Conservation (phyloP, 2,797 vertebrate genomes). For the Diceros bicornis region DNA sequence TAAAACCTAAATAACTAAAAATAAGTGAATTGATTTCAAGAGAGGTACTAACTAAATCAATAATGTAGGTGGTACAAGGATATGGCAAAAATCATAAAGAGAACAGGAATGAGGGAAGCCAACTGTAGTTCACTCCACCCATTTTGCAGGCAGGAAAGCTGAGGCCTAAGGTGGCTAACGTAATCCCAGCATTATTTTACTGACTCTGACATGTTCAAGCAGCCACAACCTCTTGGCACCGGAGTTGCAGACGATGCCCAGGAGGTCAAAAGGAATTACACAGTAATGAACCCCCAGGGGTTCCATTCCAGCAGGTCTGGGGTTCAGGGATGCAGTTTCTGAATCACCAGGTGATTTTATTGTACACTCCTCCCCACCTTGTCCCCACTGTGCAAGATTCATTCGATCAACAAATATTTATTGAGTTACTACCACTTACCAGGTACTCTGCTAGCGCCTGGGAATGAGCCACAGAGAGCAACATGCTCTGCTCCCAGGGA, state of each 20-base stretch:
- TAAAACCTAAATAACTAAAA: neutral
- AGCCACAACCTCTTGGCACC: neutral
- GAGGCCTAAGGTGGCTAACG: neutral
- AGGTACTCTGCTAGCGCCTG: neutral
- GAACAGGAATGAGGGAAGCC: neutral
- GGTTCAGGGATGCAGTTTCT: neutral
- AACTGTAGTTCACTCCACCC: neutral
- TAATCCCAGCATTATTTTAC: neutral
- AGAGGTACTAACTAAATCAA: neutral
- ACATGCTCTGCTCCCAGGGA: neutral
- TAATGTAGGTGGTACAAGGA: neutral
- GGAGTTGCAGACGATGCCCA: rapidly evolving
- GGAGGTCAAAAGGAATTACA: neutral
- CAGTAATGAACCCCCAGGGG: neutral
- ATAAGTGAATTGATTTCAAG: neutral
- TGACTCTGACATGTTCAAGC: neutral
- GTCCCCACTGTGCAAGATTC: neutral
- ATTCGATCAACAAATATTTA: neutral
- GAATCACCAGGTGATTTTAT: neutral
- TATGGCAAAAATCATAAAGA: neutral
- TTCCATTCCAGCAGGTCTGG: neutral
- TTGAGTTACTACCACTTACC: neutral
- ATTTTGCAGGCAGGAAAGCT: slow-evolving; percentile 6
- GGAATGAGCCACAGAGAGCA: neutral
- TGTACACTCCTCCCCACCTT: neutral